A percentile compares a stretch with the other conserved stretches of the same genome.
phyloP scores from a whole-genome alignment of 2,888 invertebrate genomes.

The Hermaeophaga mercurialis region DNA sequence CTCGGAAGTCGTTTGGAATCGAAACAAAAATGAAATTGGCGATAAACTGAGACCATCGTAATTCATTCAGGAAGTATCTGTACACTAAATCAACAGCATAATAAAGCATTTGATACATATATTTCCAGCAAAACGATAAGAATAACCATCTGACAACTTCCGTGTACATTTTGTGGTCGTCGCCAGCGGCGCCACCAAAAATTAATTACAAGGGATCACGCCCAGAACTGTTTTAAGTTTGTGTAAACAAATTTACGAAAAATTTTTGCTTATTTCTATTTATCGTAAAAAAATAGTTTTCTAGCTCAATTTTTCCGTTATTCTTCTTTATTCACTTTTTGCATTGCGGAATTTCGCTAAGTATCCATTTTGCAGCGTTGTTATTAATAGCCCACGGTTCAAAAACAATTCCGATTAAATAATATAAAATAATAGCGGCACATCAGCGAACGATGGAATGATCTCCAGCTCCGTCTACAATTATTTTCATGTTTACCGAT shows the following conservation, averaged over 20 bases:
- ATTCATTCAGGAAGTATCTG: slow-evolving; percentile 29
- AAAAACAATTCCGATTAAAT: slow-evolving; percentile 9
- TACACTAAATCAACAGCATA: slow-evolving; percentile 30
- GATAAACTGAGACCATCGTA: slow-evolving; percentile 22
- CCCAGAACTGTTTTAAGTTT: too few relatives aligned
- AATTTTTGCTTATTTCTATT: too few relatives aligned
- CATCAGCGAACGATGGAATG: background rate
- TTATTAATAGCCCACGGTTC: slow-evolving; percentile 4
- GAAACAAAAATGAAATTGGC: slow-evolving; percentile 19
- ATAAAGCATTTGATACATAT: slow-evolving; percentile 32
- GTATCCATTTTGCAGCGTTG: slow-evolving; percentile 4
- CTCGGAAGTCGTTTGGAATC: slow-evolving; percentile 20
- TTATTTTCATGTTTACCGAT: slow-evolving; percentile 19
- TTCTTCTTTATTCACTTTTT: too few relatives aligned
- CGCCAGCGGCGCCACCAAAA: slow-evolving; percentile 20
- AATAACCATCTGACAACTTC: slow-evolving; percentile 36
- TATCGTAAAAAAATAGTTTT: too few relatives aligned
- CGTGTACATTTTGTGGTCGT: slow-evolving; percentile 31
- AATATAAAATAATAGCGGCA: slow-evolving; percentile 8
- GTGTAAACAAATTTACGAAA: too few relatives aligned
- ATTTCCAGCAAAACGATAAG: slow-evolving; percentile 33
- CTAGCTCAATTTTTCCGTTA: too few relatives aligned
- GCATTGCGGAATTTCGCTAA: too few relatives aligned
- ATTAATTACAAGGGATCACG: too few relatives aligned
- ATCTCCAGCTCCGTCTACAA: slow-evolving; percentile 16